phyloP scores from a whole-genome alignment of 2,113 vertebrate species.

The Oreotragus oreotragus region DNA sequence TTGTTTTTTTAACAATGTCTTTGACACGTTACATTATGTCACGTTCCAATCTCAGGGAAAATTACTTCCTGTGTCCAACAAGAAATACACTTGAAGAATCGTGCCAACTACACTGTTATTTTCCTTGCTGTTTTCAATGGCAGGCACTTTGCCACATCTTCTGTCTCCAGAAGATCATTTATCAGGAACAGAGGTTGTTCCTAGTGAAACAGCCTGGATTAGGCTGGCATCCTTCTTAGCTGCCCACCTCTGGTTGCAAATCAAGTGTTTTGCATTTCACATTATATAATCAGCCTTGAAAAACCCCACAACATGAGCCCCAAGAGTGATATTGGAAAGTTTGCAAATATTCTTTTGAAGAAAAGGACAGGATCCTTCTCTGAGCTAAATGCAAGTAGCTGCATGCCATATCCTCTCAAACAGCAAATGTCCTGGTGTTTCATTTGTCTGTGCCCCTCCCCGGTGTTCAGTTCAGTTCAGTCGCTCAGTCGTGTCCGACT shows the following conservation, averaged over 20 bases:
- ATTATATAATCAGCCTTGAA: not conserved
- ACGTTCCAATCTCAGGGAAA: slow-evolving; percentile 57
- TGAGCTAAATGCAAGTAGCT: slow-evolving; percentile 51
- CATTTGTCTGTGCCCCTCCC: slow-evolving; percentile 57
- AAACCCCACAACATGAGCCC: not conserved
- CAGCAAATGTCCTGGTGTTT: slow-evolving; percentile 55
- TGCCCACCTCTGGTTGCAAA: not conserved
- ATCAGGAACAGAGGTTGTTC: slow-evolving; percentile 1
- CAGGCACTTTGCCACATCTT: slow-evolving; percentile 29
- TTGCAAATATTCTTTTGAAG: slow-evolving; percentile 8
- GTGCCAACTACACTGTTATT: slow-evolving; percentile 43
- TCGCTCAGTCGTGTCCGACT: too few relatives aligned
- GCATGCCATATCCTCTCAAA: slow-evolving; percentile 13
- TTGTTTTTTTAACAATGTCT: slow-evolving; percentile 63
- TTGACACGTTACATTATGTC: slow-evolving; percentile 50
- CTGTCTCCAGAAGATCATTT: slow-evolving; percentile 47
- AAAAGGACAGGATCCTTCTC: slow-evolving; percentile 31
- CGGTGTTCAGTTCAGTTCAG: too few relatives aligned
- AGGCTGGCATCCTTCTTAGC: not conserved
- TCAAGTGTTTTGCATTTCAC: not conserved
- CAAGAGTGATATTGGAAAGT: slow-evolving; percentile 4
- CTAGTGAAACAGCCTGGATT: not conserved
- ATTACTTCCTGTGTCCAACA: slow-evolving; percentile 67
- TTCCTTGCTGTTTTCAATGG: slow-evolving; percentile 51
- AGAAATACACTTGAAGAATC: slow-evolving; percentile 62